These are phyloP conservation scores for Ophion slaviceki DNA, from an alignment of 2,888 invertebrate genomes.

Conservation along the genomic window DNA sequence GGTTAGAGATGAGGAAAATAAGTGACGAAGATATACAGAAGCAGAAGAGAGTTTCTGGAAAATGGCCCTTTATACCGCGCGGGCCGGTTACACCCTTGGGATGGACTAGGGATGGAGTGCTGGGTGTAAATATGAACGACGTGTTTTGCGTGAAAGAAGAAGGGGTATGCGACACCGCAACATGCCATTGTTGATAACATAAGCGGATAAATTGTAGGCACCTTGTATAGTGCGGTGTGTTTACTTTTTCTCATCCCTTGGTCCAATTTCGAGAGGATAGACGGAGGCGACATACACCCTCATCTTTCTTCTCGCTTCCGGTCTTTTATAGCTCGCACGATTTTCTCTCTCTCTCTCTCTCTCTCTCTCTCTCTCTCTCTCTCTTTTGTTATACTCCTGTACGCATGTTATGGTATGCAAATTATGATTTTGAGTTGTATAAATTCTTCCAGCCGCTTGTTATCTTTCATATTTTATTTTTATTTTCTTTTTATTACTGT, in stretches of 20 bases:
- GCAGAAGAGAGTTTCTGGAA: slow-evolving; percentile 10
- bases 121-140: background rate
- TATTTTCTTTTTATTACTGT: too few species aligned
- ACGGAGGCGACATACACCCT: slow-evolving; percentile 16
- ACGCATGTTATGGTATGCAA: too few species aligned
- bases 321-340: background rate
- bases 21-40: slow-evolving; percentile 21
- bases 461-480: too few species aligned
- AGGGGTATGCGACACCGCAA: slow-evolving; percentile 4
- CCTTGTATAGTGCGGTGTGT: background rate
- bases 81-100: slow-evolving; percentile 19
- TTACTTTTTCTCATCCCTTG: slow-evolving; percentile 43
- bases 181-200: slow-evolving; percentile 38
- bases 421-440: too few species aligned
- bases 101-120: too few species aligned
- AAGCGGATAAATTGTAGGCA: slow-evolving; percentile 49
- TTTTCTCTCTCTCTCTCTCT: too few species aligned
- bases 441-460: too few species aligned
- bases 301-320: slow-evolving; percentile 23
- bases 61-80: slow-evolving; percentile 30
- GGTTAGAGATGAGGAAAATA: background rate
- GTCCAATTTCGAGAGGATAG: slow-evolving; percentile 14
- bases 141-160: background rate
- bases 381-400: too few species aligned
- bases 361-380: too few species aligned